These are phyloP conservation scores for Peromyscus maniculatus DNA, from an alignment of 2,113 vertebrate species.

Conservation along the genomic window DNA sequence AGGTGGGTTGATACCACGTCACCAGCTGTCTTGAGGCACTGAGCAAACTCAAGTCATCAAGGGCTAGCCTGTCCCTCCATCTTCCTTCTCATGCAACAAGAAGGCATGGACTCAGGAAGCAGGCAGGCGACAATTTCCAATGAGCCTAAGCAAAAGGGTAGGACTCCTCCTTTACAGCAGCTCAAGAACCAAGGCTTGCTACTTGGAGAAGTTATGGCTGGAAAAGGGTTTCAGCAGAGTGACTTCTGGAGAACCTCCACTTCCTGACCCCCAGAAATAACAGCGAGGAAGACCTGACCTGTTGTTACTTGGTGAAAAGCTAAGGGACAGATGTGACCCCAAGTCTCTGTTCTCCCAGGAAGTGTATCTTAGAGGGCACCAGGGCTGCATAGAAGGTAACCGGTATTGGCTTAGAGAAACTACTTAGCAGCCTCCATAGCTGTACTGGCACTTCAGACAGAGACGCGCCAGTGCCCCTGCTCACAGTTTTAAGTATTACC, in stretches of 20 bases:
- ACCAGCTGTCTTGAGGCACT: not conserved
- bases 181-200: not conserved
- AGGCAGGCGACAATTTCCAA: not conserved
- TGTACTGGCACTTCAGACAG: conserved; percentile 41
- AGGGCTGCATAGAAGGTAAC: not conserved
- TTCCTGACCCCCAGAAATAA: conserved; percentile 26
- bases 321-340: not conserved
- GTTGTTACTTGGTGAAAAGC: not conserved
- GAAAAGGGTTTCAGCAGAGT: conserved; percentile 14
- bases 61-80: not conserved
- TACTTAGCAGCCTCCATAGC: not conserved
- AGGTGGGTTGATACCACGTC: not conserved
- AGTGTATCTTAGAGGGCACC: not conserved
- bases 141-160: not conserved
- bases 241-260: not conserved
- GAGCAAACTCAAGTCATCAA: not conserved
- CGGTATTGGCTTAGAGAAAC: not conserved
- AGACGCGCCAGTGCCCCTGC: not conserved
- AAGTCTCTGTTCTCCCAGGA: conserved; percentile 12
- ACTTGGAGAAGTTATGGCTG: not conserved
- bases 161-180: not conserved
- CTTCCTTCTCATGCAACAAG: not conserved
- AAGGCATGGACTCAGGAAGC: not conserved
- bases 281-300: not conserved
- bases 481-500: not conserved